Conservation (phyloP, 2,888 invertebrate species). For the Branchellion lobata region DNA sequence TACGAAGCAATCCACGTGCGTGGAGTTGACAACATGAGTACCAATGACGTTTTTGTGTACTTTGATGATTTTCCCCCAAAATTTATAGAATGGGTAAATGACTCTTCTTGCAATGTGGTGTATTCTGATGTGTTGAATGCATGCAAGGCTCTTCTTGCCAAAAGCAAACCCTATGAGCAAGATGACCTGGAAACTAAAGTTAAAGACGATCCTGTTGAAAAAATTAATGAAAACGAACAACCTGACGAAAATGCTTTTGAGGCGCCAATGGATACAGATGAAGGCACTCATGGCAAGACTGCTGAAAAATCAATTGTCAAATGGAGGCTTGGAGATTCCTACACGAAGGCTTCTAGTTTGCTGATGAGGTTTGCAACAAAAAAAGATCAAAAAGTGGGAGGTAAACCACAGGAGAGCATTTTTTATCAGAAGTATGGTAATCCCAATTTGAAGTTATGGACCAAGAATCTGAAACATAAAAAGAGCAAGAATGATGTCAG, state of each 20-base stretch:
- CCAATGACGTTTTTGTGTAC: slow-evolving; percentile 77
- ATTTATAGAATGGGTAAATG: slow-evolving; percentile 79
- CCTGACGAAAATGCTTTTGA: background rate
- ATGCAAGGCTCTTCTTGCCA: background rate
- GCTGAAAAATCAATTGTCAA: background rate
- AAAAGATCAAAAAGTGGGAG: background rate
- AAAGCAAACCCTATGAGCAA: background rate
- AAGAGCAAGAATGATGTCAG: background rate
- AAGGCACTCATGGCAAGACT: background rate
- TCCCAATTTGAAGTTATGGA: background rate
- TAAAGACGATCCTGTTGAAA: background rate
- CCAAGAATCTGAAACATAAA: background rate
- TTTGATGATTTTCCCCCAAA: slow-evolving; percentile 76
- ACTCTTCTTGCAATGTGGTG: slow-evolving; percentile 68
- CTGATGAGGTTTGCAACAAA: background rate
- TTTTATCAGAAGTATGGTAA: slow-evolving; percentile 5
- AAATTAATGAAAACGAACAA: background rate
- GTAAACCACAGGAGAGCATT: background rate
- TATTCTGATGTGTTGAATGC: slow-evolving; percentile 1
- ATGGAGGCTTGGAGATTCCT: background rate
- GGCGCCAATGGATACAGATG: background rate
- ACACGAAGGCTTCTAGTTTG: background rate
- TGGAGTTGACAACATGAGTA: slow-evolving; percentile 75
- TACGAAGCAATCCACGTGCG: slow-evolving; percentile 70
- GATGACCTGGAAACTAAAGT: too few species aligned